These are phyloP conservation scores for Caenorhabditis latens DNA, from an alignment of 1,140 invertebrate species.

Conservation along the genomic window DNA sequence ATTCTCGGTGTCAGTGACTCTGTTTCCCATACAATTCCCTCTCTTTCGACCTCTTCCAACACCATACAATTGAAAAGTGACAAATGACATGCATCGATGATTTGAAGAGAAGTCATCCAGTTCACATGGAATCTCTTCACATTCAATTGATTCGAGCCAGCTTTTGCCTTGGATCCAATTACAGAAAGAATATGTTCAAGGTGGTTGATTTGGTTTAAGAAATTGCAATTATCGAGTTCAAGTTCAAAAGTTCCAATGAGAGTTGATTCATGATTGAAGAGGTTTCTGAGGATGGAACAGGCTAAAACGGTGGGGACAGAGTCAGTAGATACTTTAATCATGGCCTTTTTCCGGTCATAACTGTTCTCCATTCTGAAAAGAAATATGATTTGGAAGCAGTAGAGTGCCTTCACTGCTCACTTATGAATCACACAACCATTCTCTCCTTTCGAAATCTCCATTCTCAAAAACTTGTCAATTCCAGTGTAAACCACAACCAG, in stretches of 20 bases:
- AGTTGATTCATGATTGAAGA: background rate
- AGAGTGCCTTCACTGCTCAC: too few species aligned
- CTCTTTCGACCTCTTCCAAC: too few species aligned
- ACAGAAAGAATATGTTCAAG: background rate
- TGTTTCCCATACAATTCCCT: too few species aligned
- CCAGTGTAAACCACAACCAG: background rate
- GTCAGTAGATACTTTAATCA: background rate
- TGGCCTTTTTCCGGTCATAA: too few species aligned
- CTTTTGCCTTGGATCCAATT: background rate
- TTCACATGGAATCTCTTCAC: too few species aligned
- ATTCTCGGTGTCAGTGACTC: too few species aligned
- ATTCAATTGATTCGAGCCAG: background rate
- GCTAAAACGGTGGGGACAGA: background rate
- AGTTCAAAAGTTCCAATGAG: background rate
- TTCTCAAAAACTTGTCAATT: background rate
- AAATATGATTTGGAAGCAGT: too few species aligned
- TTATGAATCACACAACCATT: background rate
- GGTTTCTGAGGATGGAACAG: background rate
- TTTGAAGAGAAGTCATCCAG: too few species aligned
- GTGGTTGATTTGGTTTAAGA: background rate
- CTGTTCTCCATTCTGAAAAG: too few species aligned
- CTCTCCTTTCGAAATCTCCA: background rate
- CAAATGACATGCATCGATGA: too few species aligned
- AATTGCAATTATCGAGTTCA: background rate
- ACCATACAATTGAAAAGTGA: too few species aligned